Evolutionary conservation across 2,113 vertebrate species (phyloP), one percentile per base, ranked within the genome.

Genomic region (Solea senegalensis): DNA sequence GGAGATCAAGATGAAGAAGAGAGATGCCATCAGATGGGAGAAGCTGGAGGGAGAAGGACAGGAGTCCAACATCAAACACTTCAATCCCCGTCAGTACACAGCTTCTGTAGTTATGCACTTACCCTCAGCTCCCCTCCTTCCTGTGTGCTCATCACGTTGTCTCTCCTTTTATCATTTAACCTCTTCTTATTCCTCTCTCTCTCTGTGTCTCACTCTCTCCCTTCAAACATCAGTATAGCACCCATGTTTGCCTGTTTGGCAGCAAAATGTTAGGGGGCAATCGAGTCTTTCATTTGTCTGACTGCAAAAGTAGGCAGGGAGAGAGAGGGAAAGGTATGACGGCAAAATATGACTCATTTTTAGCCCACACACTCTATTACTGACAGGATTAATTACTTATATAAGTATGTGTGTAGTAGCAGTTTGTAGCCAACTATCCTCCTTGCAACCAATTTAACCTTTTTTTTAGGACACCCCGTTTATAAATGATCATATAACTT

Each of bases 1-100:
- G 89, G 98, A 99, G 91, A 96, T 99, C 91, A 99, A 97, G 94
- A 95, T 98, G 95, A 98, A 96, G 93, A 99, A 99, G 85, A 93
- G 94, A 7, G 97, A 98, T 77, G 96, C 94, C 69, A 90, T 95
- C 78, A 95, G 96, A 93, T 99, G 98, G 98, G 97, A 98, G 87
- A 97, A 94, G 81, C 93, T 99, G 86, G 96, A 98, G 82, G 96
- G 96, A 51, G 93, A 96, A 73, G 94, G 91, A 86, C 89, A 92
- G 63, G 87, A 90, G 84, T 86, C 92, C 48, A 91, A 85, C 14
- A 72, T 95, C 73, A 97, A 96, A 90, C 95, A 95, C 83, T 96
- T 96, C 85, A 83, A 81, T 78, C 92, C 96, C 82, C 94, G 97
- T 99, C 88, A 95, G 96, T 95, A 81, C 62, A 43, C 62, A 54